phyloP scores from a whole-genome alignment of 2,888 invertebrate genomes.

The Bembecia ichneumoniformis region DNA sequence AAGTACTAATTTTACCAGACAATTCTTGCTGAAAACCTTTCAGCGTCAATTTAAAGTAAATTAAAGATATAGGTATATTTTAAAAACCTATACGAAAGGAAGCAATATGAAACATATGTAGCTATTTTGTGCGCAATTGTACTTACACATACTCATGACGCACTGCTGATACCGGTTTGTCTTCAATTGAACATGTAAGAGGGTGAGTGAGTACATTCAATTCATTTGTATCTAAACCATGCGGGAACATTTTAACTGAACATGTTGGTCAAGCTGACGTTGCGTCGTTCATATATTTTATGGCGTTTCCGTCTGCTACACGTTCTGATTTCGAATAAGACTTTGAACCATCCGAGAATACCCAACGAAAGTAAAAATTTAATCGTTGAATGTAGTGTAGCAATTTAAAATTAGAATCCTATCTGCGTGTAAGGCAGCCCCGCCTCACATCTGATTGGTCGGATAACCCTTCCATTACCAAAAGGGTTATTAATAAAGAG shows the following conservation, averaged over 20 bases:
- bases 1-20: too few species aligned
- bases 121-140: too few species aligned
- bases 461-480: slow-evolving; percentile 48
- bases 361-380: too few species aligned
- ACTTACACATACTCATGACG: too few species aligned
- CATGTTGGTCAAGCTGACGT: background rate
- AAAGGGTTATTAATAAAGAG: slow-evolving; percentile 67
- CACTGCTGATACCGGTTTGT: slow-evolving; percentile 29
- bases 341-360: too few species aligned
- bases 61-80: too few species aligned
- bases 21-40: too few species aligned
- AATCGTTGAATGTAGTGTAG: too few species aligned
- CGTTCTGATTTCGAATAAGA: too few species aligned
- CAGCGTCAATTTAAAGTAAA: too few species aligned
- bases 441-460: slow-evolving; percentile 60
- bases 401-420: background rate
- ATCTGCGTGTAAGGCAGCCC: slow-evolving; percentile 23
- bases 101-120: too few species aligned
- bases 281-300: background rate
- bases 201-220: slow-evolving; percentile 58
- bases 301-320: background rate
- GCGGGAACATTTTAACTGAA: slow-evolving; percentile 59
- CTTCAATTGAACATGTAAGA: slow-evolving; percentile 55
- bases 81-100: too few species aligned
- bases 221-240: slow-evolving; percentile 52